A percentile compares a stretch with the other conserved stretches of the same genome.
These are phyloP conservation scores for Romanomermis culicivorax DNA, from an alignment of 2,888 invertebrate species.

Conservation along the genomic window DNA sequence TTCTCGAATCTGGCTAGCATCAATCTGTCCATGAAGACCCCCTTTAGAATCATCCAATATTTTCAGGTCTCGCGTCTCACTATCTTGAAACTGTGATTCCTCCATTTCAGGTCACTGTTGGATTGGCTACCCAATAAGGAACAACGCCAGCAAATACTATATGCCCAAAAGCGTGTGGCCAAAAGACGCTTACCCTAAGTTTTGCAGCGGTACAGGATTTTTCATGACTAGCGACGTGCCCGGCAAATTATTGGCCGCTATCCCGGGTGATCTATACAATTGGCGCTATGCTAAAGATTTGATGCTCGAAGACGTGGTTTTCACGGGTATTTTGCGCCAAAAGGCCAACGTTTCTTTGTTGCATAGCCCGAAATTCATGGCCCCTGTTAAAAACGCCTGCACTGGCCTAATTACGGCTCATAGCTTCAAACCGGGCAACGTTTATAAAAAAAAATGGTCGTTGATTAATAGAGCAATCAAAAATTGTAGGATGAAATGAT, in stretches of 20 bases:
- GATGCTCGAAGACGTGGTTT: neutral
- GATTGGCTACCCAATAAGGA: neutral
- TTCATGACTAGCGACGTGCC: neutral
- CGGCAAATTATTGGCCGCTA: neutral
- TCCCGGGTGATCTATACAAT: neutral
- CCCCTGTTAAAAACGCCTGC: too few relatives aligned
- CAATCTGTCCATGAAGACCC: too few relatives aligned
- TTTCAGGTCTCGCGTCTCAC: too few relatives aligned
- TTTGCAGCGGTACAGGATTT: neutral
- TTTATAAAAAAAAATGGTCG: too few relatives aligned
- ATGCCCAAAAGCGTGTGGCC: neutral
- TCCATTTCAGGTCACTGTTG: neutral
- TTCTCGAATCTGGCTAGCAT: too few relatives aligned
- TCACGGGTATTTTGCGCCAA: neutral
- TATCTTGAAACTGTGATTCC: too few relatives aligned
- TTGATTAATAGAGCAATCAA: too few relatives aligned
- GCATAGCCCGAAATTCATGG: too few relatives aligned
- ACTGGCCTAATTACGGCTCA: too few relatives aligned
- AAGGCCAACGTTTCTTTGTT: neutral
- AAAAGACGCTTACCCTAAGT: neutral
- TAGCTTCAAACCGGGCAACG: too few relatives aligned
- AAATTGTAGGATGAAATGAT: too few relatives aligned
- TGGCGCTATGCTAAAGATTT: neutral
- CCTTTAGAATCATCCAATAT: too few relatives aligned
- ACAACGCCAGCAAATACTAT: neutral